Base-by-base conservation (phyloP, 1,140 invertebrate species). In the Drosophila truncata region DNA sequence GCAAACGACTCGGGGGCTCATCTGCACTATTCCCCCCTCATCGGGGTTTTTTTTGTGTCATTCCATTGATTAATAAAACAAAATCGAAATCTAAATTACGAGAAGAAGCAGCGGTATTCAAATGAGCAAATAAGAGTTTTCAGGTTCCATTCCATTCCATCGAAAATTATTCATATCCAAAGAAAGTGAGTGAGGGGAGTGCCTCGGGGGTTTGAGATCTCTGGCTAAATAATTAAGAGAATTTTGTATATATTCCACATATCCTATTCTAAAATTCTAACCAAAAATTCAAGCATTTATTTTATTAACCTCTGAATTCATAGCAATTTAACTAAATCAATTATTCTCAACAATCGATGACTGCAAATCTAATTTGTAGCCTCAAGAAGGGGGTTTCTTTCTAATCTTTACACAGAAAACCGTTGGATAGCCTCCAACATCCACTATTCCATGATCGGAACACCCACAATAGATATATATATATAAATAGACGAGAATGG, bases 381-480 rank as follows among this genome's bases (percentile, higher is more conserved):
- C 18, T 31, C 8, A 27, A 37, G 4, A 18, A 10, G 16, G 14
- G 18, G 13, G 27, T 29, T 37, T 39, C 23, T 16, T 57, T 59
- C 11, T 27, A 35, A 41, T 29, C 39, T 52, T 25, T 61, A 60
- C 76, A 60, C 50, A 50, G 31, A 79, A 63, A 66, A 41, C 76
- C 77, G 67, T 78, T 49, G 49, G 25, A 33, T 42, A 47, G 41
- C 47, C 73, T 27, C 57, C 55, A 27, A 16, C 35, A 72, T 27
- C 35, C 35, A 60, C 52, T 59, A 46, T 50, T 31, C 31, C 29
- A 18, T 35, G 39, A 47, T 39, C 23, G 44, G 55, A 84, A 90
- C 84, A 90, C 84, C 84, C 85, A 90, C 84, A 65, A 90, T 41
- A 55, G 44, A 49, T 33, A 59, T 39, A 25, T 31, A 25, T 49